phyloP scores from a whole-genome alignment of 2,888 invertebrate species.

The Dicyrtomina minuta region DNA sequence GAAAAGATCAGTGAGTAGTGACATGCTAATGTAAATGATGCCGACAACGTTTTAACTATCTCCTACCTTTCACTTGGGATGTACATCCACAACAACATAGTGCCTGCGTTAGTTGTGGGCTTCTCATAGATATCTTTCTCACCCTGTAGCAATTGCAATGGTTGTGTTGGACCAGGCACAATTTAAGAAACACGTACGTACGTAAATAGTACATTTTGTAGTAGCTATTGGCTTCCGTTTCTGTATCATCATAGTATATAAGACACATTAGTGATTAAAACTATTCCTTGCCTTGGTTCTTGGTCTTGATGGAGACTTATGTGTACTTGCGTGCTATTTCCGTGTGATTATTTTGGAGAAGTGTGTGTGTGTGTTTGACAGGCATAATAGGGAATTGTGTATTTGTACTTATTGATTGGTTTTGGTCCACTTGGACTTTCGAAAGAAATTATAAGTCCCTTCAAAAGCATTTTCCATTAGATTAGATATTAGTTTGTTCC shows the following conservation, averaged over 20 bases:
- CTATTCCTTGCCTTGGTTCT: too few species aligned
- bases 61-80: constrained; percentile 6
- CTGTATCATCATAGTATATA: too few species aligned
- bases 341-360: not conserved
- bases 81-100: too few species aligned
- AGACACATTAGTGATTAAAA: too few species aligned
- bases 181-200: too few species aligned
- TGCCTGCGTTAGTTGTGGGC: not conserved
- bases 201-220: too few species aligned
- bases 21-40: constrained; percentile 21
- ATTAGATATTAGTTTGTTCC: too few species aligned
- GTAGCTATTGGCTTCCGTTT: not conserved
- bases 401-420: not conserved
- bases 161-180: too few species aligned
- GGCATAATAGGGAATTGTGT: not conserved
- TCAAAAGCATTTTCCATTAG: too few species aligned
- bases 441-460: not conserved
- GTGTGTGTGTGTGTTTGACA: not conserved
- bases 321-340: not conserved
- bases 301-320: not conserved
- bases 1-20: constrained; percentile 23
- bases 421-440: not conserved
- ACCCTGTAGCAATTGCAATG: too few species aligned
- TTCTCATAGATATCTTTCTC: too few species aligned
- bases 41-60: constrained; percentile 23